phyloP scores from a whole-genome alignment of 2,888 invertebrate genomes.

The Thera britannica region DNA sequence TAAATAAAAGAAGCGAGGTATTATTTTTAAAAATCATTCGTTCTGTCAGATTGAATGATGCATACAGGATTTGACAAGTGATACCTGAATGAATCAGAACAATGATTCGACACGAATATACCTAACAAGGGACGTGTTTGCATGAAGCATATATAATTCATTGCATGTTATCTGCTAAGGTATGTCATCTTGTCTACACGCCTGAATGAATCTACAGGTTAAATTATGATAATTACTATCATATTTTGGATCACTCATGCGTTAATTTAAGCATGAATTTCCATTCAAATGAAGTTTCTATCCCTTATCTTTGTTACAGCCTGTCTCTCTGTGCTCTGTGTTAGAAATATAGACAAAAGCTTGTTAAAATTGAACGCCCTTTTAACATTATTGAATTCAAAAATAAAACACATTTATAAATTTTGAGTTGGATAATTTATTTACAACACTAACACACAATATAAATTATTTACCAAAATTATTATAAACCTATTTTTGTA shows the following conservation, averaged over 20 bases:
- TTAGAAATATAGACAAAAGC: too few relatives aligned
- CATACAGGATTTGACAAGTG: conserved; percentile 10
- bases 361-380: too few relatives aligned
- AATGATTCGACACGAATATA: conserved; percentile 22
- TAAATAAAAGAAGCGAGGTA: too few relatives aligned
- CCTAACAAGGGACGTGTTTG: conserved; percentile 13
- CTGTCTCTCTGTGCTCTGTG: too few relatives aligned
- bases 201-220: conserved; percentile 13
- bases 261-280: not conserved
- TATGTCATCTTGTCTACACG: conserved; percentile 19
- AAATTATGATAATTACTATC: conserved; percentile 10
- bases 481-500: too few relatives aligned
- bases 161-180: conserved; percentile 28
- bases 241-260: conserved; percentile 2
- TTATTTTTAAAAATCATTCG: not conserved
- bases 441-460: too few relatives aligned
- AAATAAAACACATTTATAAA: too few relatives aligned
- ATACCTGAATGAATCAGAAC: conserved; percentile 27
- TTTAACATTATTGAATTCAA: too few relatives aligned
- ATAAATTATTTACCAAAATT: too few relatives aligned
- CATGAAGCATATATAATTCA: conserved; percentile 27
- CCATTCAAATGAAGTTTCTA: too few relatives aligned
- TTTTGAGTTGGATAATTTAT: too few relatives aligned
- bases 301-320: too few relatives aligned
- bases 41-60: not conserved